Evolutionary conservation across 2,113 vertebrate species (phyloP).

Genomic region (Nothoprocta perdicaria): DNA sequence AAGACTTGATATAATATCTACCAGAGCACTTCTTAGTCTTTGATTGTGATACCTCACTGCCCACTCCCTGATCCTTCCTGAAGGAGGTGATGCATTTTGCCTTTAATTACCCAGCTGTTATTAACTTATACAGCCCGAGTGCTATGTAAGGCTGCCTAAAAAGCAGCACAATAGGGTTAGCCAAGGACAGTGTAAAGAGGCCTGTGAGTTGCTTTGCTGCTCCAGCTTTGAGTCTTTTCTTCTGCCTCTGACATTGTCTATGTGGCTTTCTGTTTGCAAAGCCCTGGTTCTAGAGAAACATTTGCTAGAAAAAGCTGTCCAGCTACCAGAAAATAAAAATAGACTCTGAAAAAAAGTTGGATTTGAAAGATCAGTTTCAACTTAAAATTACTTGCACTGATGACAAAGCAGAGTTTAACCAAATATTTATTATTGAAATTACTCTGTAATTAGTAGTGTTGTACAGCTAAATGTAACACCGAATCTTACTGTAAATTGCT

Average conservation of each 20-base stretch:
- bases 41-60: background rate
- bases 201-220: background rate
- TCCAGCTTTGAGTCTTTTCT: conserved; percentile 28
- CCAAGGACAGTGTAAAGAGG: conserved; percentile 21
- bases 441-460: conserved; percentile 73
- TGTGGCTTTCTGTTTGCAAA: conserved; percentile 66
- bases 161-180: background rate
- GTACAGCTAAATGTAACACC: conserved; percentile 72
- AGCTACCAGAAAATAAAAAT: conserved; percentile 75
- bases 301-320: conserved; percentile 42
- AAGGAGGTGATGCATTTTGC: background rate
- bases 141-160: background rate
- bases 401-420: conserved; percentile 77
- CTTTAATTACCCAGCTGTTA: background rate
- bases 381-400: conserved; percentile 74
- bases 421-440: conserved; percentile 79
- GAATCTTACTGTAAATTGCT: conserved; percentile 64
- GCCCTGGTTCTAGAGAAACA: conserved; percentile 54
- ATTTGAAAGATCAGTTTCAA: conserved; percentile 59
- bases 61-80: background rate
- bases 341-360: conserved; percentile 62
- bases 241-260: conserved; percentile 12
- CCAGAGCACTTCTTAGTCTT: rapidly evolving
- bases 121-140: background rate
- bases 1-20: background rate